Evolutionary conservation across 2,888 invertebrate species (phyloP), one percentile per base, ranked within the genome.

Genomic region (Leucoptera coffeella): DNA sequence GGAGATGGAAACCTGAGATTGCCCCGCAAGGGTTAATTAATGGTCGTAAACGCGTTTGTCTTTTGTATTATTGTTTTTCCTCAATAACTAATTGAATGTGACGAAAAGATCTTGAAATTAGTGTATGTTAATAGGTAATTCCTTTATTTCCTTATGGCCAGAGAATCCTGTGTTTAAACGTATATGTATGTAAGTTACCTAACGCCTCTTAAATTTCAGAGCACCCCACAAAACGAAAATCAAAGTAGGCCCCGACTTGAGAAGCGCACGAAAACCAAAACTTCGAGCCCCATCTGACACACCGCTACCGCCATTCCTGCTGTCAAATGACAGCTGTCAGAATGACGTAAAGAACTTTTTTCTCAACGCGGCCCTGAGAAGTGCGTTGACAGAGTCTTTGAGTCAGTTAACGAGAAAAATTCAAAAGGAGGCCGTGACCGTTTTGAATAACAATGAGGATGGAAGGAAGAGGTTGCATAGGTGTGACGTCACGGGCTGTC

Each of bases 401-500:
- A 49, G 38, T 27, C 55, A 57, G 23, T 28, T 57, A 11, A 41
- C 47, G 9, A 43, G 41, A 31, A 41, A 41, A 8, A 35, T 32
- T 22, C n/a, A n/a, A 7, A 20, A 25, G 12, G 26, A 23, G 17
- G 22, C 25, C 12, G 15, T 10, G 12, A 17, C 17, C n/a, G 21
- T 22, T 11, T 23, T 29, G 11, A 41, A 41, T 26, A 45, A 40
- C 22, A 43, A 45, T 2, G 51, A 51, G 30, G 41, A 41, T 40
- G 54, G 75, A 36, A 74, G 80, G 46, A 76, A 86, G 42, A 84
- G 90, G 51, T 78, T 90, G 15, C 91, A 91, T 60, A 80, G 87
- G 44, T 92, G 91, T 55, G 91, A 91, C 48, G 90, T 87, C 10
- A 81, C 76, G 11, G 91, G 88, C 14, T 92, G 92, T 60, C 85